A percentile compares a stretch with the other conserved stretches of the same genome.
Conservation (phyloP, 2,113 vertebrate genomes). For the Alces alces region DNA sequence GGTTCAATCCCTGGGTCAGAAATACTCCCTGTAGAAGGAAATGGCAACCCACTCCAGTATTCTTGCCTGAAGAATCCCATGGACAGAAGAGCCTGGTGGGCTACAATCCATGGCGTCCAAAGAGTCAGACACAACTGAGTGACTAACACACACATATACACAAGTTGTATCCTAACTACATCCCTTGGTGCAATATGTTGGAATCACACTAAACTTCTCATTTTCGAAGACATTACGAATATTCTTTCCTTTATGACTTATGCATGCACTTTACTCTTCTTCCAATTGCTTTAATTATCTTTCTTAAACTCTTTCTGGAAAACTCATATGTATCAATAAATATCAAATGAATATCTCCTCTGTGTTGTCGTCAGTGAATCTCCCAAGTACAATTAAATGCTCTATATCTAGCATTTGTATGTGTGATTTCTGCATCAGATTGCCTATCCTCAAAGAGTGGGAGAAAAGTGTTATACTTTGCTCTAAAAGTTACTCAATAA, state of each 20-base stretch:
- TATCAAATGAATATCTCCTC: not conserved
- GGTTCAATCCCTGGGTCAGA: no score
- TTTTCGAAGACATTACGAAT: not conserved
- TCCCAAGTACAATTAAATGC: not conserved
- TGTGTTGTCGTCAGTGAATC: not conserved
- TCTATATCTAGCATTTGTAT: not conserved
- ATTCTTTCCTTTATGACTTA: not conserved
- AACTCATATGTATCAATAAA: not conserved
- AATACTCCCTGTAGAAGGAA: not conserved
- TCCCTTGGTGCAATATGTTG: rapidly evolving
- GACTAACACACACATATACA: not conserved
- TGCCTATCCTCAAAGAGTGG: not conserved
- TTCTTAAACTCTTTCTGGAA: not conserved
- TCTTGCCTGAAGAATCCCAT: not conserved
- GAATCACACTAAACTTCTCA: not conserved
- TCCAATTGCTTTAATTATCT: not conserved
- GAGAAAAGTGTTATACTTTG: not conserved
- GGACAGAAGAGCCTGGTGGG: not conserved
- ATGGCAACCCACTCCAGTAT: not conserved
- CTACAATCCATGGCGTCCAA: not conserved
- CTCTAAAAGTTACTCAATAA: not conserved
- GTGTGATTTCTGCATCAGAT: not conserved
- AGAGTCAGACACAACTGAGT: rapidly evolving
- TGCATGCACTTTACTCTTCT: not conserved
- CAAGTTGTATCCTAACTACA: not conserved